phyloP scores from a whole-genome alignment of 2,888 invertebrate genomes.

The Cataglyphis rosenhaueri region DNA sequence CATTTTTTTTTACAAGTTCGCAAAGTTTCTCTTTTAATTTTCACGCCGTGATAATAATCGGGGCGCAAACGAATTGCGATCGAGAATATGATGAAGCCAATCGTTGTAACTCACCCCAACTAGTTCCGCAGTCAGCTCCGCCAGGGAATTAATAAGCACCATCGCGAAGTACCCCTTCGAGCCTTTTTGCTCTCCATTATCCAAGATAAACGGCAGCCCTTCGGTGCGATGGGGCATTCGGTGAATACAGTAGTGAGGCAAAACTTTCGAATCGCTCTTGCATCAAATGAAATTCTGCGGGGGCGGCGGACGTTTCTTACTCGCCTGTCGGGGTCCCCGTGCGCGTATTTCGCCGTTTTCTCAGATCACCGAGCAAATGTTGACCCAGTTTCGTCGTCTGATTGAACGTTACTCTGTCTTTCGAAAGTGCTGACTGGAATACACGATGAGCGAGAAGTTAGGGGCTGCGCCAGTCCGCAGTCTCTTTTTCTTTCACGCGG shows the following conservation, averaged over 20 bases:
- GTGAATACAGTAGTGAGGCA: conserved; percentile 1
- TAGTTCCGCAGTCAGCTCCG: conserved; percentile 33
- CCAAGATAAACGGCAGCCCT: conserved; percentile 42
- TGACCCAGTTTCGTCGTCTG: conserved; percentile 70
- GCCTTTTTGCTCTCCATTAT: conserved; percentile 49
- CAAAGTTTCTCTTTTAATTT: conserved; percentile 15
- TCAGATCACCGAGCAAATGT: conserved; percentile 70
- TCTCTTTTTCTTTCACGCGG: conserved; percentile 55
- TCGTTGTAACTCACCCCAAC: conserved; percentile 34
- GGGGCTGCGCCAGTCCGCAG: conserved; percentile 51
- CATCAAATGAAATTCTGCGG: conserved; percentile 48
- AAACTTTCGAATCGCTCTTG: conserved; percentile 56
- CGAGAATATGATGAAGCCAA: neutral
- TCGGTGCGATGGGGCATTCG: conserved; percentile 35
- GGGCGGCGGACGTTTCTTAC: conserved; percentile 62
- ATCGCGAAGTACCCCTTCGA: conserved; percentile 36
- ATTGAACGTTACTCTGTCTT: conserved; percentile 74
- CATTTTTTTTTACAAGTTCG: neutral
- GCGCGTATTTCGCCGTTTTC: conserved; percentile 73
- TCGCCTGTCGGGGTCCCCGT: conserved; percentile 41
- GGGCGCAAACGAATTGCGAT: conserved; percentile 9
- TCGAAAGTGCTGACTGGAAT: conserved; percentile 74
- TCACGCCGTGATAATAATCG: conserved; percentile 25
- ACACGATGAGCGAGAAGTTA: conserved; percentile 72
- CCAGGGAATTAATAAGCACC: conserved; percentile 51